Conservation (phyloP, 23 tunicate genomes). For the Botrylloides violaceus region DNA sequence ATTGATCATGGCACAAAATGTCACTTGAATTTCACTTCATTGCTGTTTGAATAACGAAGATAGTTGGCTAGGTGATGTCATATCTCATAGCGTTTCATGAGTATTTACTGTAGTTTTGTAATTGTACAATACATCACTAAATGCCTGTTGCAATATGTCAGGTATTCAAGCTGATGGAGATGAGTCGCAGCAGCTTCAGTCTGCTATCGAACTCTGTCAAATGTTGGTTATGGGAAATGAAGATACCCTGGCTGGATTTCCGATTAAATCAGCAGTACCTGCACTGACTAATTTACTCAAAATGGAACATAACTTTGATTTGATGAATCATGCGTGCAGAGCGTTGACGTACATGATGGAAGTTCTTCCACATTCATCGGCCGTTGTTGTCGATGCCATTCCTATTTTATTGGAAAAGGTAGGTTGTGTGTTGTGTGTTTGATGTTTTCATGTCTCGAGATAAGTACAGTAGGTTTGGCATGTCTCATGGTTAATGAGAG, state of each 20-base stretch:
- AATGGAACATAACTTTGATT: slow-evolving; percentile 96
- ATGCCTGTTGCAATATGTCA: slow-evolving; percentile 20
- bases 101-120: no score
- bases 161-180: slow-evolving; percentile 77
- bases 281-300: slow-evolving; percentile 64
- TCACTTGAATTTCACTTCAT: no score
- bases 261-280: slow-evolving; percentile 73
- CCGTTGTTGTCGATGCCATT: slow-evolving; percentile 83
- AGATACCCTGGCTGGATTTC: slow-evolving; percentile 91
- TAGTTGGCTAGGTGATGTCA: no score
- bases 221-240: slow-evolving; percentile 97
- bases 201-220: slow-evolving; percentile 91
- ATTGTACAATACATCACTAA: no score
- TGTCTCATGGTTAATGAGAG: no score
- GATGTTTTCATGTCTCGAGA: no score
- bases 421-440: no score
- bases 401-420: slow-evolving; percentile 90
- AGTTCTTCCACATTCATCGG: slow-evolving; percentile 81
- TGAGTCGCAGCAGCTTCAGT: slow-evolving; percentile 79
- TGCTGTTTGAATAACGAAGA: no score
- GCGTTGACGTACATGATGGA: slow-evolving; percentile 98
- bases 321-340: slow-evolving; percentile 92
- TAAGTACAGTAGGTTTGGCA: no score
- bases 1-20: no score
- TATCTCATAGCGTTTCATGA: no score